Evolutionary conservation across 1,140 invertebrate genomes (phyloP).

Genomic region (Mycetomoellerius zeteki): DNA sequence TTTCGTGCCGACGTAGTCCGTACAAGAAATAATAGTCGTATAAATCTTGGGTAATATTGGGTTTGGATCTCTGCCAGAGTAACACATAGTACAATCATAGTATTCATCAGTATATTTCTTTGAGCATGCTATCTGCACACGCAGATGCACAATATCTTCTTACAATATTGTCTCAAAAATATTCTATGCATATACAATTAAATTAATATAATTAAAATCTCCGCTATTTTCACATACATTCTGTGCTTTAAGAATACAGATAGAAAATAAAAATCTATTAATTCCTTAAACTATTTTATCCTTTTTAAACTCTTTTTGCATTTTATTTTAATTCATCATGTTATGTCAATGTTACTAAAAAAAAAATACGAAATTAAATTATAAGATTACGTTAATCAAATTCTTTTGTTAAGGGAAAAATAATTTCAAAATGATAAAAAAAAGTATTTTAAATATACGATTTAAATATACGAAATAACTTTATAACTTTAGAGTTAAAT

Average conservation of each 20-base stretch:
- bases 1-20: constrained; percentile 63
- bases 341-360: background rate
- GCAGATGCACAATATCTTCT: background rate
- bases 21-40: constrained; percentile 78
- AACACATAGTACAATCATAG: constrained; percentile 54
- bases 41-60: constrained; percentile 78
- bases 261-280: background rate
- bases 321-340: background rate
- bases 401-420: background rate
- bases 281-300: background rate
- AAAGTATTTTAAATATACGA: background rate
- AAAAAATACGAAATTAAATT: background rate
- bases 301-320: background rate
- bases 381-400: background rate
- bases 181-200: background rate
- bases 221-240: background rate
- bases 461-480: too few species aligned
- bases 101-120: constrained; percentile 53
- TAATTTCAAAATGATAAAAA: background rate
- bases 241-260: background rate
- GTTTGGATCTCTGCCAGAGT: constrained; percentile 78
- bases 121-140: constrained; percentile 52
- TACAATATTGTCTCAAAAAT: background rate
- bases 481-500: background rate
- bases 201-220: background rate